A percentile compares a stretch with the other conserved stretches of the same genome.
Conservation (phyloP, 2,113 vertebrate species). For the Corythaeola cristata region DNA sequence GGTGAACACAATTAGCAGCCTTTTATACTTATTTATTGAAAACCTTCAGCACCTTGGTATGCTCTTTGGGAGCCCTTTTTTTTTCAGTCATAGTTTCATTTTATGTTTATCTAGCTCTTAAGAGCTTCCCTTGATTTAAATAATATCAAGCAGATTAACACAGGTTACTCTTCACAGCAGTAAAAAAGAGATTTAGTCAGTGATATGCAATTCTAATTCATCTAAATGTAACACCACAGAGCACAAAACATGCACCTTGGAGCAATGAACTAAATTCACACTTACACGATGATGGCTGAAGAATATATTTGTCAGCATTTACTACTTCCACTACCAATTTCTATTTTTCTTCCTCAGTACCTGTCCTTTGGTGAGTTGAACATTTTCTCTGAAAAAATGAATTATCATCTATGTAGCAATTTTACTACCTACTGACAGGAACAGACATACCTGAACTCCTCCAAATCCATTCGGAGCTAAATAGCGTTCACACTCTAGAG, state of each 20-base stretch:
- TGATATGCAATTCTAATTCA: background rate
- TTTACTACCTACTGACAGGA: background rate
- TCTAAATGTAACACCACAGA: background rate
- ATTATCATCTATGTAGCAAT: background rate
- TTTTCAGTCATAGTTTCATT: background rate
- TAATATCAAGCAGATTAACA: background rate
- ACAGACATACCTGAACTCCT: constrained; percentile 82
- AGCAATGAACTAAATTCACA: background rate
- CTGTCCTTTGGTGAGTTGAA: background rate
- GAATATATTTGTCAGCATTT: background rate
- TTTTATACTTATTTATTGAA: background rate
- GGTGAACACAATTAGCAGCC: background rate
- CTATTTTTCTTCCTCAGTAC: background rate
- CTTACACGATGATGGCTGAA: background rate
- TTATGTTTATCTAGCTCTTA: background rate
- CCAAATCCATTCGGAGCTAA: constrained; percentile 87
- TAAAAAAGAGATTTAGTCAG: background rate
- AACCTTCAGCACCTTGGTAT: background rate
- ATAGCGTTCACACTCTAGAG: constrained; percentile 89
- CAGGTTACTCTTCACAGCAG: background rate
- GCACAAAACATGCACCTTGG: background rate
- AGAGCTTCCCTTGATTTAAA: background rate
- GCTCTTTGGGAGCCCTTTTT: background rate
- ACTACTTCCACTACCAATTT: background rate
- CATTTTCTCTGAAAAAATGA: background rate